phyloP scores from a whole-genome alignment of 2,888 invertebrate genomes.

The Theretra japonica region DNA sequence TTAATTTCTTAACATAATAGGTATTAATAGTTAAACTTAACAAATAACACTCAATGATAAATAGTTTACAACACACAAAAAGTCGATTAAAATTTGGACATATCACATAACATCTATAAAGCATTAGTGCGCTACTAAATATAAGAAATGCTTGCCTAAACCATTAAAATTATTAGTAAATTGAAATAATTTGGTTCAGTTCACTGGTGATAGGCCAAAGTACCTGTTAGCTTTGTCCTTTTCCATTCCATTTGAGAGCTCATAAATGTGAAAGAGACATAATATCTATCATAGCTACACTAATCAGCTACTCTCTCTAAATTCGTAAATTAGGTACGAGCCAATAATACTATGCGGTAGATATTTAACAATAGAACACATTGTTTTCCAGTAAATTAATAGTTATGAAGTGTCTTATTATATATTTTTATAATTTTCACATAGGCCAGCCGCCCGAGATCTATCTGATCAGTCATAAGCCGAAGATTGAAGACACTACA shows the following conservation, averaged over 20 bases:
- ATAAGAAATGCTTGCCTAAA: constrained; percentile 16
- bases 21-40: constrained; percentile 6
- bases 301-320: constrained; percentile 39
- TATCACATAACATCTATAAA: constrained; percentile 44
- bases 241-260: not conserved
- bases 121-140: constrained; percentile 39
- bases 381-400: constrained; percentile 35
- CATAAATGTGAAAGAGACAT: not conserved
- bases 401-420: constrained; percentile 32
- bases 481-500: constrained; percentile 14
- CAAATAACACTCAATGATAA: constrained; percentile 29
- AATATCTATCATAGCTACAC: constrained; percentile 1
- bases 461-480: constrained; percentile 54
- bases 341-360: constrained; percentile 41
- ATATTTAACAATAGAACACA: constrained; percentile 42
- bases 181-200: constrained; percentile 8
- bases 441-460: constrained; percentile 64
- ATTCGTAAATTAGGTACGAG: constrained; percentile 35
- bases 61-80: constrained; percentile 34
- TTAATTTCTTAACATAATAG: constrained; percentile 1
- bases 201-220: constrained; percentile 22
- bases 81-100: constrained; percentile 36
- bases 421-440: constrained; percentile 31
- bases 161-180: constrained; percentile 5
- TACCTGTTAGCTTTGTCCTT: not conserved